phyloP scores from a whole-genome alignment of 1,140 invertebrate genomes.

The Drosophila tropicalis region DNA sequence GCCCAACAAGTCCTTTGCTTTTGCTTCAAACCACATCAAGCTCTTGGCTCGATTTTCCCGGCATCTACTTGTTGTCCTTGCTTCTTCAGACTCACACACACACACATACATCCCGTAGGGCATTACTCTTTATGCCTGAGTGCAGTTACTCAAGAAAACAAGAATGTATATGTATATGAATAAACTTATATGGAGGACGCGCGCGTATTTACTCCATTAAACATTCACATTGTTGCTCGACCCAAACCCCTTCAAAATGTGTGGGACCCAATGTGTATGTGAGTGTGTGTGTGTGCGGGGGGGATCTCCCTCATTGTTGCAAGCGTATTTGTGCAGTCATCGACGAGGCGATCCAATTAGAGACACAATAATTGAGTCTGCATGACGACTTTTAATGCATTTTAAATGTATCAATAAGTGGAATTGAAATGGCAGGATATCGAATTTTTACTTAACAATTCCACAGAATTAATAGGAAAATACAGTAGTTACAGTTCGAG shows the following conservation, averaged over 20 bases:
- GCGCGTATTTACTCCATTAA: constrained; percentile 50
- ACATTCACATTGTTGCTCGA: constrained; percentile 33
- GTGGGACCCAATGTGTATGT: no score
- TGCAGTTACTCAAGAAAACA: constrained; percentile 43
- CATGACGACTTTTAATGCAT: constrained; percentile 6
- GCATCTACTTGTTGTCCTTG: constrained; percentile 41
- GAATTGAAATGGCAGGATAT: neutral
- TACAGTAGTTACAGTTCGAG: neutral
- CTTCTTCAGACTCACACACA: constrained; percentile 23
- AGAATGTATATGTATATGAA: neutral
- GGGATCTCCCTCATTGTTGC: neutral
- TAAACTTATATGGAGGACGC: no score
- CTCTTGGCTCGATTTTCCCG: constrained; percentile 51
- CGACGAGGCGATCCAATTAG: constrained; percentile 6
- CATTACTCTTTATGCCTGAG: constrained; percentile 60
- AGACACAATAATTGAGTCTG: neutral
- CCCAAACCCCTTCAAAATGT: neutral
- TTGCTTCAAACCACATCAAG: neutral
- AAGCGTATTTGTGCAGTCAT: neutral
- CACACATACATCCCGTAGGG: constrained; percentile 43
- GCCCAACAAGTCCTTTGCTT: constrained; percentile 29
- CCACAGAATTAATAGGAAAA: neutral
- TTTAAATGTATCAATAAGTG: constrained; percentile 4
- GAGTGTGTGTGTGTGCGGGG: no score
- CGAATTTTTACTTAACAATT: neutral